Evolutionary conservation across 2,888 invertebrate species (phyloP), one percentile per base, ranked within the genome.

Genomic region (Catocala sponsa): DNA sequence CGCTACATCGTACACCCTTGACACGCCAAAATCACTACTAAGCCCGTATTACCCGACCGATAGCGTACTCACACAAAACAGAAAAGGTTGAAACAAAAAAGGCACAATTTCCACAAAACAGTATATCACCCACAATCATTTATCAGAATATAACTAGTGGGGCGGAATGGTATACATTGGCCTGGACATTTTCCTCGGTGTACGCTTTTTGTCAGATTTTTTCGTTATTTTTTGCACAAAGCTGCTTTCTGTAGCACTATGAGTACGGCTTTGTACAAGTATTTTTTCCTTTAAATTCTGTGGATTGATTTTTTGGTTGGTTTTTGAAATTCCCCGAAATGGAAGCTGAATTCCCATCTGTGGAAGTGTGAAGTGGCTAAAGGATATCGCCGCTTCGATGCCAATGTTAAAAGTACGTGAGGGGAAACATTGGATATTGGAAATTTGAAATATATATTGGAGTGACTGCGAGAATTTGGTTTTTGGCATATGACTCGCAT

Each of bases 71-170:
- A 64, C 58, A 72, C 78, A 74, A 67, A 69, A 65, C 66, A 70
- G 42, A 63, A 70, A 70, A 64, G 70, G 60, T 60, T 69, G 62
- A 80, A 80, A 85, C 83, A 85, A 84, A 86, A 86, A 84, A 80
- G 70, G 70, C 71, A 74, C 70, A 70, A 75, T 79, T 83, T 67
- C 66, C 64, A 79, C 82, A 79, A 84, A 84, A 80, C 84, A 83
- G 81, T 83, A 80, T 80, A 83, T 82, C 83, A 89, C 86, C 87
- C 86, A 68, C 80, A 82, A 89, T 91, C 92, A 90, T 92, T 92
- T 92, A 91, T 92, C 92, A 91, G 90, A 86, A 86, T 88, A 88
- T 89, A 92, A 91, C 92, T 91, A 91, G 89, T 91, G 87, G 87
- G 89, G 87, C 80, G 90, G 88, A 89, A 88, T 83, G 83, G 86